Conservation (phyloP, 2,888 invertebrate species). For the Ophion ventricosus region DNA sequence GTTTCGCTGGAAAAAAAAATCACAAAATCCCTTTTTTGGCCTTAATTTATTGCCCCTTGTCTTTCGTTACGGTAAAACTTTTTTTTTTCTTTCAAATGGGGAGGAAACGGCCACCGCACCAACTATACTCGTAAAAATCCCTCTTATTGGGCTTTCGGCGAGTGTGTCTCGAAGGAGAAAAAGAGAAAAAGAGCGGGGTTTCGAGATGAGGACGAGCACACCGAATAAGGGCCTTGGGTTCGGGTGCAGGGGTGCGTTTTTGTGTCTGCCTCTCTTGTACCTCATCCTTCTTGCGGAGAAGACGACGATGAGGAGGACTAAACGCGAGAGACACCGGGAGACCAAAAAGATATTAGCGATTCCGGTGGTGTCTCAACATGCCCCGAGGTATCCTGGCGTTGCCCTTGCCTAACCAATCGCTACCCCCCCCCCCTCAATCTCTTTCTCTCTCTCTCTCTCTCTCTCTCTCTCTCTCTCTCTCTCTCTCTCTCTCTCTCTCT, state of each 20-base stretch:
- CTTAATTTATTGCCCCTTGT: too few relatives aligned
- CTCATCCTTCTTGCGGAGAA: not conserved
- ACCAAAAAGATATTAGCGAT: slow-evolving; percentile 74
- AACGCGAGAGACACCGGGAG: slow-evolving; percentile 18
- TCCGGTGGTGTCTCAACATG: slow-evolving; percentile 73
- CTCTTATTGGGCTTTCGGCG: too few relatives aligned
- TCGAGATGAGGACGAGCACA: too few relatives aligned
- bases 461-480: slow-evolving; percentile 3
- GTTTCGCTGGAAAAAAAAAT: too few relatives aligned
- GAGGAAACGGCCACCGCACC: too few relatives aligned
- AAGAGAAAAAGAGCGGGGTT: not conserved
- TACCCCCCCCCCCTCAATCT: not conserved
- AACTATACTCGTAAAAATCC: too few relatives aligned
- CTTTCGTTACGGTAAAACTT: too few relatives aligned
- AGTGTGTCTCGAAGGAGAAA: slow-evolving; percentile 12
- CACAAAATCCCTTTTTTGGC: too few relatives aligned
- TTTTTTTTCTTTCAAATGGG: too few relatives aligned
- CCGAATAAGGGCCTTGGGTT: not conserved
- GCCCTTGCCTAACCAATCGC: slow-evolving; percentile 69
- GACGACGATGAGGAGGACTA: slow-evolving; percentile 31
- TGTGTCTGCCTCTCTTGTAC: not conserved
- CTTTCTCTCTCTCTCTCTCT: slow-evolving; percentile 4
- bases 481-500: slow-evolving; percentile 4
- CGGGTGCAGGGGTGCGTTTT: slow-evolving; percentile 21
- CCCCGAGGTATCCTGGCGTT: slow-evolving; percentile 69